phyloP scores from a whole-genome alignment of 2,797 vertebrate genomes.

The Cyprinodon diabolis region DNA sequence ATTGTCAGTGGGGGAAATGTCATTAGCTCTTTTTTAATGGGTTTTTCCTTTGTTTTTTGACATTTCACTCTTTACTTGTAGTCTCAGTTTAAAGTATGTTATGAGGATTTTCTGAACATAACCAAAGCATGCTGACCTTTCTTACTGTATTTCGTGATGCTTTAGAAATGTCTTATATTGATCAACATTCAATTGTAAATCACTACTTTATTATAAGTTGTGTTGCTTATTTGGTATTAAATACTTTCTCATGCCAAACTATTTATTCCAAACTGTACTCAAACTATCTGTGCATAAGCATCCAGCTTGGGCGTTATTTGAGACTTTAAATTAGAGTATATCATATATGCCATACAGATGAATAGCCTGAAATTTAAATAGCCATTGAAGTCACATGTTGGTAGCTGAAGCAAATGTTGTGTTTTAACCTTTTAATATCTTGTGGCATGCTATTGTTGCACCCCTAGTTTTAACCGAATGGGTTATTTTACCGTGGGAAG shows the following conservation, averaged over 20 bases:
- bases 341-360: not conserved
- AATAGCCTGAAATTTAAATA: not conserved
- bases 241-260: no score
- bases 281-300: not conserved
- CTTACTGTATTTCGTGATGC: not conserved
- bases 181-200: not conserved
- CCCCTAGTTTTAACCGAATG: not conserved
- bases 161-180: not conserved
- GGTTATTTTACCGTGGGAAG: no score
- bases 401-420: no score
- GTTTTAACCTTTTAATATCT: not conserved
- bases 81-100: conserved; percentile 2
- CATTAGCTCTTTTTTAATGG: conserved; percentile 16
- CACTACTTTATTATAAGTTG: not conserved
- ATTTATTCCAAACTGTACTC: no score
- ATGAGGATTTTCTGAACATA: not conserved
- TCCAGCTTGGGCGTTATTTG: not conserved
- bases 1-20: conserved; percentile 33
- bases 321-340: not conserved
- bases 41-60: conserved; percentile 1
- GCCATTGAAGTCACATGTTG: not conserved
- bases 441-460: not conserved
- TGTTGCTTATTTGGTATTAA: not conserved
- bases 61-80: conserved; percentile 13
- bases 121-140: not conserved